Evolutionary conservation across 2,113 vertebrate genomes (phyloP).

Genomic region (Daphoenositta chrysoptera): DNA sequence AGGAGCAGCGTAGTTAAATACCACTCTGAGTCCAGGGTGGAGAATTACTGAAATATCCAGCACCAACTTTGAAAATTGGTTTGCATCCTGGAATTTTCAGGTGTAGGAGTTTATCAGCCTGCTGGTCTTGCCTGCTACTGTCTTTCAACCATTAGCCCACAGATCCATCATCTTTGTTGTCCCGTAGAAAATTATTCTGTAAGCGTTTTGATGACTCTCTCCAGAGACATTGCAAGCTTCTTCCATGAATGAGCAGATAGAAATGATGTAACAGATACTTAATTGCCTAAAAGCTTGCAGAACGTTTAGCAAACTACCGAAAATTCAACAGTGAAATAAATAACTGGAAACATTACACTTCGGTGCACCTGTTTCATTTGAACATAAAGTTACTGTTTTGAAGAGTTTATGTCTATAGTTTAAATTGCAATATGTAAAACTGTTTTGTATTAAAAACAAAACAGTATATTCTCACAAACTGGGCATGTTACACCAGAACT

Average conservation of each 20-base stretch:
- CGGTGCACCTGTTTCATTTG: conserved; percentile 18
- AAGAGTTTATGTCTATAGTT: neutral
- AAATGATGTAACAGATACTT: neutral
- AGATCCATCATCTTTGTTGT: neutral
- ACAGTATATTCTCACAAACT: neutral
- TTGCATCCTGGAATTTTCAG: neutral
- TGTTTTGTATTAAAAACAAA: neutral
- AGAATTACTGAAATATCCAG: neutral
- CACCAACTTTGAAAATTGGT: neutral
- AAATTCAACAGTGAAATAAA: neutral
- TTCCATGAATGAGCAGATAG: neutral
- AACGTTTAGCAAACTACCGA: neutral
- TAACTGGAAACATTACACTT: neutral
- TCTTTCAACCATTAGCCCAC: neutral
- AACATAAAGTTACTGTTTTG: neutral
- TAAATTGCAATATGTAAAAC: neutral
- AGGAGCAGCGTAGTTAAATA: neutral
- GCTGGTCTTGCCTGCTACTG: neutral
- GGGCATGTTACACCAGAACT: neutral
- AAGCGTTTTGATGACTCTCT: neutral
- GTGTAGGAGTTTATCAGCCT: neutral
- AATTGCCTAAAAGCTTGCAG: neutral
- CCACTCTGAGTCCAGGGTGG: accelerated
- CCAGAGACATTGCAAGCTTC: neutral
- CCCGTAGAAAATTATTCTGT: neutral